Evolutionary conservation across 2,888 invertebrate species (phyloP), one percentile per base, ranked within the genome.

Genomic region (Epinotia brunnichana): DNA sequence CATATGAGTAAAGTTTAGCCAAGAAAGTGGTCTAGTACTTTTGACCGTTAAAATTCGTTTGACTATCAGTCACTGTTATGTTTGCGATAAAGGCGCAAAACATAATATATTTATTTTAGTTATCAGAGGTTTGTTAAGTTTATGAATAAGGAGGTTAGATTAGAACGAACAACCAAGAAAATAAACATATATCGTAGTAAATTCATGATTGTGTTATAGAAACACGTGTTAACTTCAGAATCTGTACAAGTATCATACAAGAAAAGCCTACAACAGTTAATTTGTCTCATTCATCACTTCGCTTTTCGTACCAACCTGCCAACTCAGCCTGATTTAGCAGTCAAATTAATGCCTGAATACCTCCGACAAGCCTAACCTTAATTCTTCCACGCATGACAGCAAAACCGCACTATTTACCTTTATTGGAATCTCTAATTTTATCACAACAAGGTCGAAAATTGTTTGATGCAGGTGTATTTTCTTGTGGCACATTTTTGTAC

Each of bases 221-320:
- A 35, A 35, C 35, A 1, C 35, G 35, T 35, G 35, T 7, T 35
- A 35, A 35, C 35, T 35, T 35, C 35, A 35, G 35, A 35, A 29
- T 29, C 1, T 29, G 7, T 5, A 29, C 29, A 29, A 29, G 35
- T 7, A 35, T 35, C 35, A 9, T 48, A 29, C 63, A 63, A 35
- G 19, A 64, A 53, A 53, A 64, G 19, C 35, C 54, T 7, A 24
- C 54, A 11, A 5, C 17, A 29, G 35, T 53, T 63, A 53, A 35
- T 53, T 29, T 51, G 1, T 53, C 35, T 29, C 64, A 64, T 64
- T 64, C 64, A 64, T 64, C 64, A 64, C 54, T 53, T 54, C 39
- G 39, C 39, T 19, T 64, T 64, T 64, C 39, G 29, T 39, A 15
- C 39, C 64, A 39, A 19, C 39, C 64, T 64, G 64, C 19, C 64